Evolutionary conservation across 2,888 invertebrate genomes (phyloP).

Genomic region (Polymixis flavicincta): DNA sequence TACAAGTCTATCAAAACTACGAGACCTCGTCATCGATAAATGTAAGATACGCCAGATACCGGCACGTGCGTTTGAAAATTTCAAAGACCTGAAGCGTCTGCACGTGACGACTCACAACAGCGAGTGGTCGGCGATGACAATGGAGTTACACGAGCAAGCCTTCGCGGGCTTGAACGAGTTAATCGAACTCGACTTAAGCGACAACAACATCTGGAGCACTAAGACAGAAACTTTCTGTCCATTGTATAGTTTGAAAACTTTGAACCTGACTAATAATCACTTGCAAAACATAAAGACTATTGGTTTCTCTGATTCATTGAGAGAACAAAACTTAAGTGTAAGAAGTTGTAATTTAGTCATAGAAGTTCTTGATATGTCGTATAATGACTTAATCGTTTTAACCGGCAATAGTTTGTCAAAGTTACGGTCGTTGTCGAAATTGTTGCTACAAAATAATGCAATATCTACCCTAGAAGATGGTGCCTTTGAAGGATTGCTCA

Average conservation of each 20-base stretch:
- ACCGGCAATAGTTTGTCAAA: constrained; percentile 93
- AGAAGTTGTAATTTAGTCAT: constrained; percentile 93
- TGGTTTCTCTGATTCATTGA: constrained; percentile 93
- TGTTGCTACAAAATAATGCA: constrained; percentile 94
- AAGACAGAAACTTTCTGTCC: constrained; percentile 94
- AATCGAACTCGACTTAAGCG: constrained; percentile 92
- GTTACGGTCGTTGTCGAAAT: constrained; percentile 92
- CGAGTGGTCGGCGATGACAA: constrained; percentile 95
- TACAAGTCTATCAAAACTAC: constrained; percentile 91
- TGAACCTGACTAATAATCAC: constrained; percentile 94
- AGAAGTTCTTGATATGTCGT: constrained; percentile 93
- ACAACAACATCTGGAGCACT: constrained; percentile 94
- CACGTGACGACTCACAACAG: constrained; percentile 94
- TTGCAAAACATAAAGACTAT: constrained; percentile 94
- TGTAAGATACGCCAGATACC: constrained; percentile 95
- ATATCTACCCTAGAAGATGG: constrained; percentile 93
- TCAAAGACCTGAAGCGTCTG: constrained; percentile 92
- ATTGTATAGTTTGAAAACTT: constrained; percentile 92
- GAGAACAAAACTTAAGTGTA: constrained; percentile 89
- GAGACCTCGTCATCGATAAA: constrained; percentile 93
- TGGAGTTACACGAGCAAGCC: constrained; percentile 93
- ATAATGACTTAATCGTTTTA: constrained; percentile 93
- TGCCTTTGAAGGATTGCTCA: constrained; percentile 92
- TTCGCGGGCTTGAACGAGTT: constrained; percentile 93
- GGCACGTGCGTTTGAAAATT: constrained; percentile 92